Base-by-base conservation (phyloP, 2,797 vertebrate species). In the Cyclura pinguis region DNA sequence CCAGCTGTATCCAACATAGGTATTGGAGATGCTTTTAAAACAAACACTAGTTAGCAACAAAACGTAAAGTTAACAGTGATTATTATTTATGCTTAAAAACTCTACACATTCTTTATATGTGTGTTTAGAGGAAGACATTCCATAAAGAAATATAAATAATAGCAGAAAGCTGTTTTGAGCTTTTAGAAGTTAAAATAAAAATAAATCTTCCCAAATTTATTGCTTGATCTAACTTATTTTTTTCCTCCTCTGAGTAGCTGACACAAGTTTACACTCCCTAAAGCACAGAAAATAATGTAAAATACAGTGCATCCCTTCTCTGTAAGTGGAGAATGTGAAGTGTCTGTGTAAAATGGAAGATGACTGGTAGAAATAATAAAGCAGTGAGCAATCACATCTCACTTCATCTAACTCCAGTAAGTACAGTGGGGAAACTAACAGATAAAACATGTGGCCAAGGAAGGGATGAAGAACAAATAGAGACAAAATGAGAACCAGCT, bases 71-170 rank as follows among this genome's bases (percentile, higher is more conserved):
- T 55, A 14, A 55, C 18, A 24, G 5, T 35, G 2, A 35, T 59
- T 38, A 59, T 42, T 81, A 57, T 18, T n/a, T 27, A 78, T 27
- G 47, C 10, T 27, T 35, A 1, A 27, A 24, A 50, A 50, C 24
- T 24, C 92, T 82, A 78, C 81, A 29, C 47, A 78, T 24, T 29
- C 77, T 32, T 67, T 93, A 87, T 50, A 6, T 78, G 84, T 12
- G 22, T 52, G 67, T 86, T 94, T 92, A 89, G 90, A 92, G 20
- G 93, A 93, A 0, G 78, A 89, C 69, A 92, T 38, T 90, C 86
- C 88, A 55, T n/a, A 78, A 59, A 90, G 59, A 78, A 50, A 90
- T 47, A 89, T 85, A 74, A 0, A 89, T 85, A 74, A 0, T 10
- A 32, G 5, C 22, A 38, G 88, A 83, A 88, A 38, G 88, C 8